These are phyloP conservation scores for Drosophila heteroneura DNA, from an alignment of 2,888 invertebrate species.

Conservation along the genomic window DNA sequence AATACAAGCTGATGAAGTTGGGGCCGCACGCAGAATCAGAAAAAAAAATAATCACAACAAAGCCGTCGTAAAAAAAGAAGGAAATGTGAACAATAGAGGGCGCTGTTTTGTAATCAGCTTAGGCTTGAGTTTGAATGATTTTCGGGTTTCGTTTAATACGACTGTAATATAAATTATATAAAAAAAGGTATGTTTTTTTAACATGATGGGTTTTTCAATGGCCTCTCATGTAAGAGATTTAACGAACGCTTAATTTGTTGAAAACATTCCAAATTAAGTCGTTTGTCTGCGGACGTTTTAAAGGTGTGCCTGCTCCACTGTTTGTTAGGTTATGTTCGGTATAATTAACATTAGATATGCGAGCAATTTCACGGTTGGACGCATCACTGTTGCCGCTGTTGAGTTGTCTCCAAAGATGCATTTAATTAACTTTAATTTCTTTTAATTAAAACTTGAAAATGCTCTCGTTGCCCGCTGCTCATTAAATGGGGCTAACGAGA, in stretches of 20 bases:
- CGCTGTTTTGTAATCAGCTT: constrained; percentile 71
- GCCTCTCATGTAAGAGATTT: not conserved
- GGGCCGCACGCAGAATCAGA: constrained; percentile 10
- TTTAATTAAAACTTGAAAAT: constrained; percentile 70
- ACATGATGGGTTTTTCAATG: not conserved
- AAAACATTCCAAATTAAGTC: constrained; percentile 48
- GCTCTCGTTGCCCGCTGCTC: constrained; percentile 33
- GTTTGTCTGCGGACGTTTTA: constrained; percentile 39
- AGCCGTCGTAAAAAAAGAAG: constrained; percentile 18
- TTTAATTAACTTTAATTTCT: constrained; percentile 76
- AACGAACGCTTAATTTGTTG: constrained; percentile 12
- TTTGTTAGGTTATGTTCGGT: constrained; percentile 6
- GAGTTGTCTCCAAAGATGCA: constrained; percentile 43
- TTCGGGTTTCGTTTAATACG: constrained; percentile 32
- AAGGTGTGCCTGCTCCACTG: constrained; percentile 13
- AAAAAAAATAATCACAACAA: constrained; percentile 37
- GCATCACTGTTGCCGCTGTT: constrained; percentile 7
- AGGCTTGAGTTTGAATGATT: constrained; percentile 51
- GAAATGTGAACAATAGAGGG: constrained; percentile 30
- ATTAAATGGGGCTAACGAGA: constrained; percentile 45
- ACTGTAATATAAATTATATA: constrained; percentile 29
- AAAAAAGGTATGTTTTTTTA: constrained; percentile 8
- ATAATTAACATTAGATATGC: constrained; percentile 39
- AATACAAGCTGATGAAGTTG: constrained; percentile 21
- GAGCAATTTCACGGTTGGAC: constrained; percentile 53